phyloP scores from a whole-genome alignment of 2,113 vertebrate genomes.

The Oreochromis niloticus region DNA sequence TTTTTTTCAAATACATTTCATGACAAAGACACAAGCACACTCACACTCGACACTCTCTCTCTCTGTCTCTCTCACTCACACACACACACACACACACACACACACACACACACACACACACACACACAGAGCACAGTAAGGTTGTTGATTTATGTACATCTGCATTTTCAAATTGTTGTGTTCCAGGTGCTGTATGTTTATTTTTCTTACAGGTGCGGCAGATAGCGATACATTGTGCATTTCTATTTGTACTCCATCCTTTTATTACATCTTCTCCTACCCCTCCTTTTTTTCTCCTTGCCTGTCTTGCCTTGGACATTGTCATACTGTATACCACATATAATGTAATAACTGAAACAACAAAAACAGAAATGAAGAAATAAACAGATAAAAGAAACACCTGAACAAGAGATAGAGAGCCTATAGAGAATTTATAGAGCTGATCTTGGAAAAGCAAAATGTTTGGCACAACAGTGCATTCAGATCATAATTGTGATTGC shows the following conservation, averaged over 20 bases:
- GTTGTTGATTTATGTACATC: neutral
- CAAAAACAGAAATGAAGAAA: neutral
- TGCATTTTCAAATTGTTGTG: neutral
- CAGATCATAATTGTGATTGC: neutral
- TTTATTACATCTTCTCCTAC: neutral
- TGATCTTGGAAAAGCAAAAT: neutral
- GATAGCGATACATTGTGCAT: neutral
- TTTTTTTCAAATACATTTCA: neutral
- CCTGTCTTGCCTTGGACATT: neutral
- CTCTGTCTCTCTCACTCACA: neutral
- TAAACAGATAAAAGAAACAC: neutral
- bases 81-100: neutral
- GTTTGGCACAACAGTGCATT: neutral
- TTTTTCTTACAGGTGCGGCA: neutral
- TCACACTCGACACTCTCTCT: neutral
- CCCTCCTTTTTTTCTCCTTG: neutral
- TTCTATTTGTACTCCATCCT: neutral
- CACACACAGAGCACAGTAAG: neutral
- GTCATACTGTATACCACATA: neutral
- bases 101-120: neutral
- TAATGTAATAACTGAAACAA: neutral
- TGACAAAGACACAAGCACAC: neutral
- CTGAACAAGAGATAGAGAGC: neutral
- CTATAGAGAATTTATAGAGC: neutral
- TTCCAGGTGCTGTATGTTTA: neutral